Evolutionary conservation across 2,797 vertebrate species (phyloP), one percentile per base, ranked within the genome.

Genomic region (Anableps anableps): DNA sequence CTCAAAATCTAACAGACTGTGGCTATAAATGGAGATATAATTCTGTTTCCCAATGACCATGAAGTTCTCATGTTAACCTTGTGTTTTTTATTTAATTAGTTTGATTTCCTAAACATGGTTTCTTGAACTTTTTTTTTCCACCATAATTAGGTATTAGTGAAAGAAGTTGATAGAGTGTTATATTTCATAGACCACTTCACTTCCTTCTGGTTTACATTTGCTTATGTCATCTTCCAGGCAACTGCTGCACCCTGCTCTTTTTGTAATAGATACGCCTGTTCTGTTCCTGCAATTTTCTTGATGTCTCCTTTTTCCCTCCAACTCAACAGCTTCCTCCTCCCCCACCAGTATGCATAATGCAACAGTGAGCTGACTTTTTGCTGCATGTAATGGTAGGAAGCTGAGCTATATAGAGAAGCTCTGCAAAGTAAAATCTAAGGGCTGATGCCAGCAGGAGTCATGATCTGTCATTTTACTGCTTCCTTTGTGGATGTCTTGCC

Each of bases 291-390:
- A 78, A 72, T 84, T 80, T 70, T 77, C 71, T 80, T 77, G 53
- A 72, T 78, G 81, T 76, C 82, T 81, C 70, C 51, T 72, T 81
- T 74, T 68, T 29, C 10, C 72, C 43, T 71, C 21, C 50, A 43
- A 73, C 66, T 72, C 45, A 55, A 71, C 41, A 71, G 41, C 41
- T 71, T 13, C 41, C 26, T 71, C 41, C 68, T 71, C 26, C 60
- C 21, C 6, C 74, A 47, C 45, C 43, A 45, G 4, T 2, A 85
- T 93, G 50, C 84, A 93, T 91, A 83, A 91, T 94, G 91, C 88
- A 90, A 53, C 74, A 77, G 14, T 38, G 41, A 78, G 47, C 72
- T 51, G 79, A 62, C 38, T 55, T 88, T 85, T 73, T 83, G 81
- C 60, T 34, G 68, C 85, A 62, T 76, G 78, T 82, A 74, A 88